Conservation (phyloP, 2,888 invertebrate species). For the Thalpophila matura region DNA sequence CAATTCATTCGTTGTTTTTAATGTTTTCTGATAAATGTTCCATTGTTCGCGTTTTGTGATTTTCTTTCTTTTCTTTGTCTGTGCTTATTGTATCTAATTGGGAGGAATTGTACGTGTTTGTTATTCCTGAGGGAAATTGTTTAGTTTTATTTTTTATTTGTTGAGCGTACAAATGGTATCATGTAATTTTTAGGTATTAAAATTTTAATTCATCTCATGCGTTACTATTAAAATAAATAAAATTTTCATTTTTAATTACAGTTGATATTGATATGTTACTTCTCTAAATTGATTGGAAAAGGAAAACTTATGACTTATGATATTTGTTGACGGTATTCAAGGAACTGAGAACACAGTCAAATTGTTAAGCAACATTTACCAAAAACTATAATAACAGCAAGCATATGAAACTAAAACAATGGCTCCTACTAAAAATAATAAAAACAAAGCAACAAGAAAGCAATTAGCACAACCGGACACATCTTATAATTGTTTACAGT, state of each 20-base stretch:
- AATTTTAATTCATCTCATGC: background rate
- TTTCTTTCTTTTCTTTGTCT: conserved; percentile 40
- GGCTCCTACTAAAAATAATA: conserved; percentile 27
- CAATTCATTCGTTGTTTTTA: conserved; percentile 51
- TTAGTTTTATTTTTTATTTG: conserved; percentile 8
- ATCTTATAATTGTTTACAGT: conserved; percentile 85
- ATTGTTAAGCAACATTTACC: too few species aligned
- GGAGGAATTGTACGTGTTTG: conserved; percentile 34
- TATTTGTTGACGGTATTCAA: background rate
- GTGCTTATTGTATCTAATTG: conserved; percentile 44
- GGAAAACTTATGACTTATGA: conserved; percentile 14
- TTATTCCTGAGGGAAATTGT: conserved; percentile 15
- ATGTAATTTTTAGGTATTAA: too few species aligned
- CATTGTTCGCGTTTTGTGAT: conserved; percentile 49
- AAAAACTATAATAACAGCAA: background rate
- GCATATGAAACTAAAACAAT: conserved; percentile 5
- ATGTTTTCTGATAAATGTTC: conserved; percentile 56
- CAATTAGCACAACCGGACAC: conserved; percentile 79
- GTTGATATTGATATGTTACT: background rate
- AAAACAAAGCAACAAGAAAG: conserved; percentile 61
- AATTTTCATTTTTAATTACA: background rate
- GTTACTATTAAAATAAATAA: background rate
- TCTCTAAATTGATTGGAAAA: background rate
- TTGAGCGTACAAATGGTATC: background rate
- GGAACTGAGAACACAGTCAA: background rate